Conservation (phyloP, 2,113 vertebrate species). For the Cinclus cinclus region DNA sequence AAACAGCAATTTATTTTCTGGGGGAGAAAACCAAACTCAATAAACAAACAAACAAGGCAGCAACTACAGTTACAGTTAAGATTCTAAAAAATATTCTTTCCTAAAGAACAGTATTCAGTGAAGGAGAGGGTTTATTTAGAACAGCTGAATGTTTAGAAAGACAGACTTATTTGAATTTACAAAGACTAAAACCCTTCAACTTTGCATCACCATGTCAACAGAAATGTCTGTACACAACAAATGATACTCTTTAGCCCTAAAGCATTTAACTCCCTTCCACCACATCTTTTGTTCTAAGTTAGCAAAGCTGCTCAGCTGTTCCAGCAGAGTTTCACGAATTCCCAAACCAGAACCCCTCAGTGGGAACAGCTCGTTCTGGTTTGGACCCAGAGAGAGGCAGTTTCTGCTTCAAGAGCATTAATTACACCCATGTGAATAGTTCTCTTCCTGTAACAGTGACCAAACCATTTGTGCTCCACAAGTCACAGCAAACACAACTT, state of each 20-base stretch:
- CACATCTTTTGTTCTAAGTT: neutral
- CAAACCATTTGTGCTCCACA: neutral
- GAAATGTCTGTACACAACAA: neutral
- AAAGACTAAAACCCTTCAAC: neutral
- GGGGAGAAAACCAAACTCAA: neutral
- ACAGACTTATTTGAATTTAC: neutral
- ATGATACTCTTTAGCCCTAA: neutral
- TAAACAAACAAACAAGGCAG: neutral
- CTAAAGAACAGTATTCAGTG: neutral
- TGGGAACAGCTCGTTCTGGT: neutral
- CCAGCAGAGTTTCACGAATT: neutral
- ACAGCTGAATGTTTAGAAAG: neutral
- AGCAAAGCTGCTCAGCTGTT: neutral
- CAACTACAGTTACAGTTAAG: neutral
- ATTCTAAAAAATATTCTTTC: neutral
- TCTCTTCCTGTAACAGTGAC: neutral
- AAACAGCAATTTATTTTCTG: neutral
- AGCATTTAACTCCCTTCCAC: neutral
- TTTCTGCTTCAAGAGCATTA: neutral
- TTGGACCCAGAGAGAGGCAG: neutral
- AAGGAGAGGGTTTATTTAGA: neutral
- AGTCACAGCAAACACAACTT: neutral
- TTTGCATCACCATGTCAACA: neutral
- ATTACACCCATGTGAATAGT: accelerated
- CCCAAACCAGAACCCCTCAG: neutral